Base-by-base conservation (phyloP, 1,140 invertebrate genomes). In the Drosophila truncata region DNA sequence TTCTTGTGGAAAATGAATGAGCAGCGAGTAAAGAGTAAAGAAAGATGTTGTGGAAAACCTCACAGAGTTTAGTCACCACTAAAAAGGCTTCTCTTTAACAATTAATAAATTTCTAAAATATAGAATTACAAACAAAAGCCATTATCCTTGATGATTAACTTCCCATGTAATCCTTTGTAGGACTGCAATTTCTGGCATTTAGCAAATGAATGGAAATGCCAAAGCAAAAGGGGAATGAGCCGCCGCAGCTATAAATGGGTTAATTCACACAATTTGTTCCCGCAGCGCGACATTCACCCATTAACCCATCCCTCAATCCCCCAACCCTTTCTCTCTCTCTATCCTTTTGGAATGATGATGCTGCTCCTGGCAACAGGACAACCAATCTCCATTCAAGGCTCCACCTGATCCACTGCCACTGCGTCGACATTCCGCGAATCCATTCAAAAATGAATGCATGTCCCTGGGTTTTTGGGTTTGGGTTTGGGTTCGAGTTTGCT, bases 1-100 rank as follows among this genome's bases (percentile, higher is more conserved):
- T 82, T 86, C 33, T 67, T n/a, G 52, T 27, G 50, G 75, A 87
- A 87, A 82, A 82, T 79, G 82, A 71, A 79, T 76, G 64, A 78
- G 77, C 65, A 58, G 27, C 39, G 42, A 52, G 42, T 37, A 18
- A 13, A 14, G 42, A 52, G 42, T 37, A 18, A 13, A 14, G 23
- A 47, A 47, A 14, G 23, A 16, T 46, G 20, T 23, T 46, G 13
- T 14, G 42, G 42, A 3, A 23, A 31, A 18, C n/a, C n/a, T n/a
- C n/a, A n/a, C n/a, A 13, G 16, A 39, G 33, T 11, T 33, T 33
- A 33, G 33, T 2, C 4, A 13, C 33, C 13, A 33, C 37, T n/a
- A 13, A 8, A 9, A 13, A 8, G 16, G 20, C 6, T 25, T 16
- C 23, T 16, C 1, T 16, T 2, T 3, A 10, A n/a, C 5, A 3